These are phyloP conservation scores for Desmophyllum pertusum DNA, from an alignment of 92 coral and sea anemone genomes.

Conservation along the genomic window DNA sequence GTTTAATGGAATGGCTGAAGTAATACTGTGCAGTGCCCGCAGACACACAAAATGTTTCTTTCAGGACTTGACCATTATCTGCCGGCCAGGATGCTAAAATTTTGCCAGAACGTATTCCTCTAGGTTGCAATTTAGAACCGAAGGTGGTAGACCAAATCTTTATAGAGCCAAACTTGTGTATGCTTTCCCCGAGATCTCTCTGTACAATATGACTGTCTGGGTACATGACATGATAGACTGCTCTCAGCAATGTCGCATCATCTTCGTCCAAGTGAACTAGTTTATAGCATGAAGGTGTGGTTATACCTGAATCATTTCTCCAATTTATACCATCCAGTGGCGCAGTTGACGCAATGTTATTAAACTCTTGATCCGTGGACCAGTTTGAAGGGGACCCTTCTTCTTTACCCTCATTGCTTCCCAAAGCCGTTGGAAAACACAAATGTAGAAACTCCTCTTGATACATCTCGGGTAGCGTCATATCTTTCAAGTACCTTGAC, in stretches of 20 bases:
- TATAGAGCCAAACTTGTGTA: background rate
- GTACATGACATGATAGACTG: constrained; percentile 44
- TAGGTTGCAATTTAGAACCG: constrained; percentile 64
- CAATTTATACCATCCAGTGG: constrained; percentile 46
- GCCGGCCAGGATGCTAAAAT: constrained; percentile 68
- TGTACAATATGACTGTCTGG: background rate
- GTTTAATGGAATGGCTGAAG: constrained; percentile 49
- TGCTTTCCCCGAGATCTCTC: background rate
- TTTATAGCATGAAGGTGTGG: constrained; percentile 45
- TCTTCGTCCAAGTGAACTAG: constrained; percentile 51
- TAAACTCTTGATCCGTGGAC: constrained; percentile 18
- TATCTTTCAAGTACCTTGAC: constrained; percentile 36
- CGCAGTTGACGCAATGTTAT: constrained; percentile 1
- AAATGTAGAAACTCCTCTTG: constrained; percentile 21
- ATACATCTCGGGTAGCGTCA: constrained; percentile 23
- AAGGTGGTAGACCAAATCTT: constrained; percentile 36
- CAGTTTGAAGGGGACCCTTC: constrained; percentile 34
- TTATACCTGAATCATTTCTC: constrained; percentile 46
- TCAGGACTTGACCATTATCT: constrained; percentile 47
- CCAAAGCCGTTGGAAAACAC: constrained; percentile 24
- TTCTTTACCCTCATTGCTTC: constrained; percentile 13
- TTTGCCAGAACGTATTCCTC: constrained; percentile 50
- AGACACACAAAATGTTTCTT: constrained; percentile 46
- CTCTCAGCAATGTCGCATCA: constrained; percentile 42
- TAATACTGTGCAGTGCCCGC: constrained; percentile 60